Evolutionary conservation across 1,140 invertebrate genomes (phyloP).

Genomic region (Kradibia gibbosae): DNA sequence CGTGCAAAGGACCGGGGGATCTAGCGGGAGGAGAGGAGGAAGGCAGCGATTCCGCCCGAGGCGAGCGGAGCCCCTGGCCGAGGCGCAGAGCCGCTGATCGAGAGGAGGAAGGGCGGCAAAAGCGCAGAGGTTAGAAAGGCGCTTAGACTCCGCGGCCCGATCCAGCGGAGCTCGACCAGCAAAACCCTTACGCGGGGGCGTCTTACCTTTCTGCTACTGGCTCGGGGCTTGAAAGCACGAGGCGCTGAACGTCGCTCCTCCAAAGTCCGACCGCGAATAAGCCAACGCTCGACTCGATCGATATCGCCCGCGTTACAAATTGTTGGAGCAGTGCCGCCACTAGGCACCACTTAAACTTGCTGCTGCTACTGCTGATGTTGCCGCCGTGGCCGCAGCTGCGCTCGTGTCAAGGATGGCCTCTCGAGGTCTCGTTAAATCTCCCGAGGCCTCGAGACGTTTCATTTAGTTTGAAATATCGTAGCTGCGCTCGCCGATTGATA

Average conservation of each 20-base stretch:
- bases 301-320: constrained; percentile 47
- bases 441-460: too few species aligned
- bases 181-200: too few species aligned
- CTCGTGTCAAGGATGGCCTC: constrained; percentile 39
- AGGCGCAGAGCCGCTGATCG: not conserved
- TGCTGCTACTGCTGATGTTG: not conserved
- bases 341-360: too few species aligned
- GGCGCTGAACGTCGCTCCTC: constrained; percentile 47
- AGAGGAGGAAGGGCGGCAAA: not conserved
- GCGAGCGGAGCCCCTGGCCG: too few species aligned
- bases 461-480: too few species aligned
- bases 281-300: constrained; percentile 55
- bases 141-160: too few species aligned
- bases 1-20: too few species aligned
- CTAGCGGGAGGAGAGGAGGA: too few species aligned
- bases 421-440: too few species aligned
- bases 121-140: not conserved
- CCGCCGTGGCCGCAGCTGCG: not conserved
- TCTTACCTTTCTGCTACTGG: constrained; percentile 48
- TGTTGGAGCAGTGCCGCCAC: not conserved
- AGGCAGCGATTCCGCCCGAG: too few species aligned
- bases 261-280: constrained; percentile 55
- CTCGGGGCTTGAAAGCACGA: constrained; percentile 45
- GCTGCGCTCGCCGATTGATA: too few species aligned
- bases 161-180: too few species aligned